Conservation (phyloP, 2,113 vertebrate genomes). For the Alethe diademata region DNA sequence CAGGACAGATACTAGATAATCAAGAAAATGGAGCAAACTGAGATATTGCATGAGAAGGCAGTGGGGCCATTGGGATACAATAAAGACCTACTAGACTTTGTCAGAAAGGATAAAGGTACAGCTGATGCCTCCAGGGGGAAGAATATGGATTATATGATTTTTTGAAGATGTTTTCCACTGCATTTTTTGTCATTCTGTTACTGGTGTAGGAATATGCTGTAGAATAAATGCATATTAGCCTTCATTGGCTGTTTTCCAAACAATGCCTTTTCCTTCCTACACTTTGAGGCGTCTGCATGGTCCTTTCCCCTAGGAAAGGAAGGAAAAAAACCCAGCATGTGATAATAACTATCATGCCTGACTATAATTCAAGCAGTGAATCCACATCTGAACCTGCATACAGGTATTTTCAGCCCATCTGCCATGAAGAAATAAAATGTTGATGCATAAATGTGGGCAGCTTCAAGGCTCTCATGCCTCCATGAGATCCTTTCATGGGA, state of each 20-base stretch:
- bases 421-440: neutral
- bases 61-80: neutral
- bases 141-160: neutral
- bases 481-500: neutral
- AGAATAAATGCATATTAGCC: neutral
- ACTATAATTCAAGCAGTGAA: neutral
- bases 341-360: neutral
- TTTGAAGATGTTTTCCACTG: neutral
- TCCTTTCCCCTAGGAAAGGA: neutral
- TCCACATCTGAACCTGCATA: neutral
- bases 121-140: neutral
- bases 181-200: neutral
- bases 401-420: neutral
- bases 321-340: accelerated
- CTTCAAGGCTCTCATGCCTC: neutral
- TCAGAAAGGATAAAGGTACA: neutral
- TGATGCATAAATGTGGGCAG: neutral
- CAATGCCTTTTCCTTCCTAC: neutral
- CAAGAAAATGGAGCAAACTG: neutral
- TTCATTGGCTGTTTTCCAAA: neutral
- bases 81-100: neutral
- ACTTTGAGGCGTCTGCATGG: neutral
- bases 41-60: neutral
- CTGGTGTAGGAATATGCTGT: neutral
- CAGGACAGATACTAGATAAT: neutral